Conservation (phyloP, 2,113 vertebrate genomes). For the Eidolon helvum region DNA sequence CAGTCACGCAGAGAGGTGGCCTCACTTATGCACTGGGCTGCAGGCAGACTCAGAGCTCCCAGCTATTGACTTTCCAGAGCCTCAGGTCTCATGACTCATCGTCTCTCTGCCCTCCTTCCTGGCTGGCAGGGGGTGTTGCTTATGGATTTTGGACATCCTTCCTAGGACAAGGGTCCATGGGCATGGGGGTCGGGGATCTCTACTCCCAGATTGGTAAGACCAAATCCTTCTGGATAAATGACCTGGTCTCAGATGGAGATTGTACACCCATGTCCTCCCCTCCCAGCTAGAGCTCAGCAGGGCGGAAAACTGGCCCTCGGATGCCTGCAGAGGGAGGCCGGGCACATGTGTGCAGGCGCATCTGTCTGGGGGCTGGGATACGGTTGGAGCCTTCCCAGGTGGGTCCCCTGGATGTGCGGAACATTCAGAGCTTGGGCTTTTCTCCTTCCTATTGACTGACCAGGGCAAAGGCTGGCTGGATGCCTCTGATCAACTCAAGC, state of each 20-base stretch:
- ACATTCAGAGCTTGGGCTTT: not conserved
- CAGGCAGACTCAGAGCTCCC: not conserved
- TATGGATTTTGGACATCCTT: not conserved
- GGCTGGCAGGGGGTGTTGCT: not conserved
- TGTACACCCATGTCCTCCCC: too few species aligned
- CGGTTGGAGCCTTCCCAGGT: not conserved
- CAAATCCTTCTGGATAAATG: not conserved
- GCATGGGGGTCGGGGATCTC: not conserved
- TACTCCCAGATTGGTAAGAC: not conserved
- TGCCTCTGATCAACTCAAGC: not conserved
- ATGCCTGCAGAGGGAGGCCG: not conserved
- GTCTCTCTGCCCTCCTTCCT: not conserved
- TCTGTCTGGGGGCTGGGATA: not conserved
- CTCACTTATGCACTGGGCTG: not conserved
- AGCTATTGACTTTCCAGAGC: not conserved
- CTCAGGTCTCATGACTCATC: not conserved
- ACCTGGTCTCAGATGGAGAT: not conserved
- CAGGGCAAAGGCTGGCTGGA: not conserved
- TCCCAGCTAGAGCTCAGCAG: not conserved
- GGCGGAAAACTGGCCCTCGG: too few species aligned
- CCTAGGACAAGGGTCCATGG: not conserved
- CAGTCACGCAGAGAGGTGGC: not conserved
- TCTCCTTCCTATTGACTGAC: not conserved
- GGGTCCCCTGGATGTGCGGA: not conserved
- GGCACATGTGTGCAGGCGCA: rapidly evolving